A percentile compares a stretch with the other conserved stretches of the same genome.
Evolutionary conservation across 2,888 invertebrate genomes (phyloP).

Genomic region (Euproctis similis): DNA sequence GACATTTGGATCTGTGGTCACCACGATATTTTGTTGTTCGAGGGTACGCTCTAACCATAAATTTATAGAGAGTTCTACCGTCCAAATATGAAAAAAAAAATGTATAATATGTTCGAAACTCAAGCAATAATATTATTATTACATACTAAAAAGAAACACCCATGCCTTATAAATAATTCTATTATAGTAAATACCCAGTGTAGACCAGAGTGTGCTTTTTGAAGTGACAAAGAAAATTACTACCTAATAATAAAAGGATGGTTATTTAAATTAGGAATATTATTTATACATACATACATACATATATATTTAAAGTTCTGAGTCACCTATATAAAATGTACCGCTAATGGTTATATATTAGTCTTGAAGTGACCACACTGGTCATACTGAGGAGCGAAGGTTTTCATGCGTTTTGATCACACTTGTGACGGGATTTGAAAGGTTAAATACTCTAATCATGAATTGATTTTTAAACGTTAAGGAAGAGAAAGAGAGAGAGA

Average conservation of each 20-base stretch:
- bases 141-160: slow-evolving; percentile 15
- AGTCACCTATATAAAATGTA: too few relatives aligned
- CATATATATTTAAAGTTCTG: too few relatives aligned
- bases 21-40: slow-evolving; percentile 5
- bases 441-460: slow-evolving; percentile 39
- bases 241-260: too few relatives aligned
- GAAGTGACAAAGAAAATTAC: too few relatives aligned
- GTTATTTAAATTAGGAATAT: too few relatives aligned
- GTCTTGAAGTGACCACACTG: slow-evolving; percentile 14
- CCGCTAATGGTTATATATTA: too few relatives aligned
- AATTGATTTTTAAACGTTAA: slow-evolving; percentile 32
- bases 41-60: slow-evolving; percentile 17
- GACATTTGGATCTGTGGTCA: slow-evolving; percentile 5
- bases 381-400: slow-evolving; percentile 26
- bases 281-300: too few relatives aligned
- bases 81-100: slow-evolving; percentile 28
- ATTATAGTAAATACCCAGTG: too few relatives aligned
- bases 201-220: too few relatives aligned
- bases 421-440: slow-evolving; percentile 34
- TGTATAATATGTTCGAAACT: slow-evolving; percentile 27
- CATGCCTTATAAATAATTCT: slow-evolving; percentile 23
- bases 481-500: too few relatives aligned
- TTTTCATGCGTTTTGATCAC: slow-evolving; percentile 31
- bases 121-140: slow-evolving; percentile 26
- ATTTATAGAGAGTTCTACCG: slow-evolving; percentile 26